Evolutionary conservation across 2,113 vertebrate species (phyloP).

Genomic region (Gavialis gangeticus): DNA sequence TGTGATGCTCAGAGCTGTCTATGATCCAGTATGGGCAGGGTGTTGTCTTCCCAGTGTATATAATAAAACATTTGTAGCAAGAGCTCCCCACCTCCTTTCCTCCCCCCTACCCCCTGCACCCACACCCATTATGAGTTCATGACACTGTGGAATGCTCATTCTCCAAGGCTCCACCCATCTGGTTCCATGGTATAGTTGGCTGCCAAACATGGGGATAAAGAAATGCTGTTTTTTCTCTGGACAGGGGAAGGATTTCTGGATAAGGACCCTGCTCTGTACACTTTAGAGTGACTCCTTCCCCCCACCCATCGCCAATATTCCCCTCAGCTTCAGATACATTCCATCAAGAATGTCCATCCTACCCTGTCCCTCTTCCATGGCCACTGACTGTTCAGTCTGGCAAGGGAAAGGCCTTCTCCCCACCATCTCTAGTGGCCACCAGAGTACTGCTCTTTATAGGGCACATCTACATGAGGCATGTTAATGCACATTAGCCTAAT

Average conservation of each 20-base stretch:
- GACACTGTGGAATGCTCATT: not conserved
- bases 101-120: too few relatives aligned
- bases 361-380: not conserved
- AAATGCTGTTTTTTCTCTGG: not conserved
- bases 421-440: not conserved
- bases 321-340: not conserved
- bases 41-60: not conserved
- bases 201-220: not conserved
- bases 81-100: not conserved
- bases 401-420: not conserved
- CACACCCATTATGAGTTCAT: not conserved
- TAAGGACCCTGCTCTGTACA: not conserved
- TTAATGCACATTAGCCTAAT: too few relatives aligned
- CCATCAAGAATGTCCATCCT: accelerated
- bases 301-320: not conserved
- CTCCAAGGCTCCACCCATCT: not conserved
- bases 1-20: not conserved
- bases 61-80: not conserved
- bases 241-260: not conserved
- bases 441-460: not conserved
- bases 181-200: not conserved
- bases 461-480: too few relatives aligned
- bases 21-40: not conserved
- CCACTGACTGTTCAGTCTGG: not conserved
- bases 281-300: not conserved